Evolutionary conservation across 2,113 vertebrate genomes (phyloP), one percentile per base, ranked within the genome.

Genomic region (Edolisoma coerulescens): DNA sequence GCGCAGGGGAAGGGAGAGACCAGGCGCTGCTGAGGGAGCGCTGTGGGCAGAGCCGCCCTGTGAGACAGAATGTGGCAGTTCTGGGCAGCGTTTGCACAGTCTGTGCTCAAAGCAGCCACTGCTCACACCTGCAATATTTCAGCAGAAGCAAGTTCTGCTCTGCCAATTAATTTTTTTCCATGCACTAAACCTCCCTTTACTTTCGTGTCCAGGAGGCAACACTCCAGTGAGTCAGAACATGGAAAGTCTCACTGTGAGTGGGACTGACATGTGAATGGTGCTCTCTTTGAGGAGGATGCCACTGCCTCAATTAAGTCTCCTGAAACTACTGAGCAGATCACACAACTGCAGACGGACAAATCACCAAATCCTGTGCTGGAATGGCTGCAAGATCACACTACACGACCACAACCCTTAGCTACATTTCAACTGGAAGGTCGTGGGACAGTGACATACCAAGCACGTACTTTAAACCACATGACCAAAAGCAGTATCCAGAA

Each of bases 1-100:
- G 33, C 0, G 0, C 8, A 16, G 61, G 68, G 39, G 32, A 49
- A 37, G 17, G 0, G 14, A 42, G 21, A 33, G 47, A 42, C 10
- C 6, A 0, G 1, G 45, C 1, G 7, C 42, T 26, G 47, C 37
- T n/a, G 77, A 56, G 50, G 4, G 8, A 61, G 39, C 3, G 6
- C 57, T 15, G 17, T 54, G 47, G 69, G 33, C 44, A 15, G 47
- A 6, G 26, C 6, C 18, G 50, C 3, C 41, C 64, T 44, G 63
- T 26, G 32, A 39, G 69, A 47, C 17, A 17, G 21, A 50, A 35
- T 2, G 1, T 42, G 68, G 27, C 56, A 81, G 15, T 24, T 73
- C 47, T 3, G 1, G 44, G 32, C 68, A 49, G 23, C 1, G 16
- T 27, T 8, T 37, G 21, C 5, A 23, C 10, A 37, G 30, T 1